Percentiles rank a stretch among this genome's conserved stretches.
Conservation (phyloP, 2,888 invertebrate species). For the Strigamia crassipes region DNA sequence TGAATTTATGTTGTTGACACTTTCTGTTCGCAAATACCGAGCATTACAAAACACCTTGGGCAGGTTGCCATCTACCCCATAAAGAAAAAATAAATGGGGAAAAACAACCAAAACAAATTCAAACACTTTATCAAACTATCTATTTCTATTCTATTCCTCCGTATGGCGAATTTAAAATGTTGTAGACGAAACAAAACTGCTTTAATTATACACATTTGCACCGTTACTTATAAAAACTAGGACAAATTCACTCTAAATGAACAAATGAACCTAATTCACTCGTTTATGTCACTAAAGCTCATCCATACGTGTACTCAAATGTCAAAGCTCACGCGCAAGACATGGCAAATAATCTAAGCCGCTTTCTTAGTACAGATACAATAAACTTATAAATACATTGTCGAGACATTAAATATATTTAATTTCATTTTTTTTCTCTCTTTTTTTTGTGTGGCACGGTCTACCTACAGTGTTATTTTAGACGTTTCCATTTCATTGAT, state of each 20-base stretch:
- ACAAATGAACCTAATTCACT: too few species aligned
- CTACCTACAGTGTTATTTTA: neutral
- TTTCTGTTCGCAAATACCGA: slow-evolving; percentile 1
- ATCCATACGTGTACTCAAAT: too few species aligned
- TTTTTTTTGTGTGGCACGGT: neutral
- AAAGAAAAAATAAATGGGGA: neutral
- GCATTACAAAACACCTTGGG: slow-evolving; percentile 21
- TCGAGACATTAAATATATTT: neutral
- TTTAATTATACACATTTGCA: too few species aligned
- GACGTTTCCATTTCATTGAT: slow-evolving; percentile 21
- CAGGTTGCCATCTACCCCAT: neutral
- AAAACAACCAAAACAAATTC: neutral
- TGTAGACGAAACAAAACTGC: neutral
- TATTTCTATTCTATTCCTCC: neutral
- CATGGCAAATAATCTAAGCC: neutral
- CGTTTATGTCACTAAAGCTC: neutral
- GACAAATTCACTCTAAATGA: too few species aligned
- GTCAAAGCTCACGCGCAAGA: neutral
- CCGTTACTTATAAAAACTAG: too few species aligned
- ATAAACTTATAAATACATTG: neutral
- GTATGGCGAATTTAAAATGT: neutral
- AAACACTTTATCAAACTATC: neutral
- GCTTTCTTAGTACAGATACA: neutral
- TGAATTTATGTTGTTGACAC: slow-evolving; percentile 12
- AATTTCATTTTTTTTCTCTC: neutral